phyloP scores from a whole-genome alignment of 2,888 invertebrate species.

The Drosophila pseudotalamancana region DNA sequence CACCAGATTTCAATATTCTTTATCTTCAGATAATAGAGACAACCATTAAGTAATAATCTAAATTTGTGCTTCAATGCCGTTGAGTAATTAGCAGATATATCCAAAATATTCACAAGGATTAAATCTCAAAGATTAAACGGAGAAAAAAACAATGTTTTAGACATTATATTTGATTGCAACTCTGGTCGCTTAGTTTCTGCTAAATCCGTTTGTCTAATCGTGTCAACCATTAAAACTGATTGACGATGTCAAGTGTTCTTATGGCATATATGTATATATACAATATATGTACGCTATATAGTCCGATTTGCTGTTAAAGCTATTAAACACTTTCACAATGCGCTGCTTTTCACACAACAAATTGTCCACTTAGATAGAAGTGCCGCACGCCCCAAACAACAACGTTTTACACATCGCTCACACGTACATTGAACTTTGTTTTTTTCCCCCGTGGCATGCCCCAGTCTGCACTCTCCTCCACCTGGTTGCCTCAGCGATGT shows the following conservation, averaged over 20 bases:
- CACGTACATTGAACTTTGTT: slow-evolving; percentile 75
- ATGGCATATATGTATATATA: slow-evolving; percentile 9
- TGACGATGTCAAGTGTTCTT: slow-evolving; percentile 79
- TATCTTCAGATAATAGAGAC: no score
- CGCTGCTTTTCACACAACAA: slow-evolving; percentile 48
- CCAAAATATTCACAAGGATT: not conserved
- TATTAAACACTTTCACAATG: slow-evolving; percentile 70
- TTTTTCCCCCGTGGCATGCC: not conserved
- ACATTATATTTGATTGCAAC: not conserved
- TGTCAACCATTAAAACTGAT: slow-evolving; percentile 59
- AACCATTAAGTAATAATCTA: no score
- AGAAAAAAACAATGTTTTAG: not conserved
- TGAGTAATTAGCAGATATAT: not conserved
- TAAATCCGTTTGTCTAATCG: slow-evolving; percentile 21
- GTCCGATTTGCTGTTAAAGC: slow-evolving; percentile 11
- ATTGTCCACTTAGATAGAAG: slow-evolving; percentile 67
- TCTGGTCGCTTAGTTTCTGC: slow-evolving; percentile 17
- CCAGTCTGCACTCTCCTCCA: no score
- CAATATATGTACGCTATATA: slow-evolving; percentile 9
- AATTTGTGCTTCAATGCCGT: no score
- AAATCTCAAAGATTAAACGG: not conserved
- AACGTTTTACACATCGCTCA: slow-evolving; percentile 37
- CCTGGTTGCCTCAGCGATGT: not conserved
- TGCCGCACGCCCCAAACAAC: slow-evolving; percentile 37
- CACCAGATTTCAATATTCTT: no score